A percentile compares a stretch with the other conserved stretches of the same genome.
phyloP scores from a whole-genome alignment of 2,797 vertebrate species.

The Neomorphus geoffroyi region DNA sequence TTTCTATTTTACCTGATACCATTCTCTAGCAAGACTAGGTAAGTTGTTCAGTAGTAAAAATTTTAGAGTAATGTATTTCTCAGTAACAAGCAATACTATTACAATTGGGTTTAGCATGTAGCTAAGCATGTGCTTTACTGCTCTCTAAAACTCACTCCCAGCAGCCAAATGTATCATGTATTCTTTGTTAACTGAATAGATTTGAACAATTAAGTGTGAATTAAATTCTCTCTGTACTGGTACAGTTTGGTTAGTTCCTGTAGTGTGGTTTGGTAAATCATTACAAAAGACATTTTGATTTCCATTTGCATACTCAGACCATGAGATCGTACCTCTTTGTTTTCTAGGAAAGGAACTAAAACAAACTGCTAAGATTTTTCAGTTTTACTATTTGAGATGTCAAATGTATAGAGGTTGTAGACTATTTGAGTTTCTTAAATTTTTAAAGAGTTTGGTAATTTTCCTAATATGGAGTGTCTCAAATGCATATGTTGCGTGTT shows the following conservation, averaged over 20 bases:
- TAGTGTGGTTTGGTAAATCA: neutral
- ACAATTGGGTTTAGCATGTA: neutral
- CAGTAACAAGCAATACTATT: neutral
- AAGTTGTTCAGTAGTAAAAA: neutral
- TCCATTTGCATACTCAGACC: neutral
- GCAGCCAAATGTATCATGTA: neutral
- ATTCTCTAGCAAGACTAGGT: neutral
- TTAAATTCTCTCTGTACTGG: neutral
- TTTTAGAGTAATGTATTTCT: neutral
- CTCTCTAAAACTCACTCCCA: neutral
- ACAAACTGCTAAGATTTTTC: neutral
- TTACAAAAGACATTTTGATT: neutral
- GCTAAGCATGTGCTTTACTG: neutral
- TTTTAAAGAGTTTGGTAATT: conserved; percentile 19
- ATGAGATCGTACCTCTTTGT: neutral
- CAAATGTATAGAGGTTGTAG: neutral
- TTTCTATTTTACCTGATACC: neutral
- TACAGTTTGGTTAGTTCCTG: neutral
- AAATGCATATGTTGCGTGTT: no score
- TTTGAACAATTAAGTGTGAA: neutral
- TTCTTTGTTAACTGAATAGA: neutral
- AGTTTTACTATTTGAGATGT: neutral
- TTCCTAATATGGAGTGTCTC: neutral
- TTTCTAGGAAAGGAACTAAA: neutral
- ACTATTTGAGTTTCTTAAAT: neutral